phyloP scores from a whole-genome alignment of 1,140 invertebrate species.

The Trachymyrmex septentrionalis region DNA sequence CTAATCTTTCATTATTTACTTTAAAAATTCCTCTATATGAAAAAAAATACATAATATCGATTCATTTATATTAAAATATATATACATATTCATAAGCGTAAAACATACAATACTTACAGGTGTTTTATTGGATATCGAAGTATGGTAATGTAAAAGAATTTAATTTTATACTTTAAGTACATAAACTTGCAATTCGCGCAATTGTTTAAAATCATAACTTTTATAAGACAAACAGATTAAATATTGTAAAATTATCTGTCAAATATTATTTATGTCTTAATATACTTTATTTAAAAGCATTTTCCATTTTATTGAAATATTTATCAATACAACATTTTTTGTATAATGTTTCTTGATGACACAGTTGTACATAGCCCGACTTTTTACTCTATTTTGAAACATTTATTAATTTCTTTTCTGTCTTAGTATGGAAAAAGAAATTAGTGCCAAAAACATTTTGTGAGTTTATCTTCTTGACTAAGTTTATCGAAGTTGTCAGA shows the following conservation, averaged over 20 bases:
- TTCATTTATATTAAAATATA: not conserved
- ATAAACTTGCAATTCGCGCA: not conserved
- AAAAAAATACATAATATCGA: not conserved
- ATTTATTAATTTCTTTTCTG: conserved; percentile 5
- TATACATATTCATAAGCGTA: not conserved
- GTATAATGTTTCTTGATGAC: not conserved
- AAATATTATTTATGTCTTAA: not conserved
- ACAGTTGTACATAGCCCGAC: not conserved
- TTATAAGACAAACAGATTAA: not conserved
- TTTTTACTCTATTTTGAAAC: not conserved
- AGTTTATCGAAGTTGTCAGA: conserved; percentile 31
- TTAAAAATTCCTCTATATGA: not conserved
- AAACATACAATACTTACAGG: not conserved
- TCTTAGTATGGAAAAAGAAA: not conserved
- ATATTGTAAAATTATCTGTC: not conserved
- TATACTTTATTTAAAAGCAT: not conserved
- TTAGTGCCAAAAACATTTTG: conserved; percentile 2
- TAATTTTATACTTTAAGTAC: not conserved
- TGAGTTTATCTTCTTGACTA: conserved; percentile 24
- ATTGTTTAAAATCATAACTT: not conserved
- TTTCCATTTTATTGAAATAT: not conserved
- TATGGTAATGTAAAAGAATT: not conserved
- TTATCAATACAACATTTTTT: not conserved
- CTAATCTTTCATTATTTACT: not conserved
- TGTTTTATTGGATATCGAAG: not conserved